A percentile compares a stretch with the other conserved stretches of the same genome.
phyloP scores from a whole-genome alignment of 2,888 invertebrate species.

The Acrobasis suavella region DNA sequence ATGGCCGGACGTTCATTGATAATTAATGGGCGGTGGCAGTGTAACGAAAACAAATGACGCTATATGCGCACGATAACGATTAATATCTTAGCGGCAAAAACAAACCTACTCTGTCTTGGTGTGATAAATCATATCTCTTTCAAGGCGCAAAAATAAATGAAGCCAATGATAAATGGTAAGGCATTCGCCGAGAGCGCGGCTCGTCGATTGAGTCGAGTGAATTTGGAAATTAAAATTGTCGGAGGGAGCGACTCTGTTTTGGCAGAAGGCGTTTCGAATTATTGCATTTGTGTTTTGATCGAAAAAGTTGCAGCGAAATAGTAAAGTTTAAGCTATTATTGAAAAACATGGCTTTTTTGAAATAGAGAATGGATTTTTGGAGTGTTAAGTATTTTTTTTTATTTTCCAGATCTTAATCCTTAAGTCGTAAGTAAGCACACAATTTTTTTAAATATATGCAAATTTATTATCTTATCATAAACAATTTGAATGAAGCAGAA shows the following conservation, averaged over 20 bases:
- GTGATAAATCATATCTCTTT: slow-evolving; percentile 80
- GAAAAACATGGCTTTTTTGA: no score
- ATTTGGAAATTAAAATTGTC: slow-evolving; percentile 63
- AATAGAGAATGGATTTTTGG: no score
- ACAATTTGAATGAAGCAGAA: background rate
- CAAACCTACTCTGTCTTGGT: slow-evolving; percentile 73
- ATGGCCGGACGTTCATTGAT: slow-evolving; percentile 79
- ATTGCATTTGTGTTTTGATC: slow-evolving; percentile 17
- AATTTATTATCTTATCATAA: no score
- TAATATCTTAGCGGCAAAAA: slow-evolving; percentile 81
- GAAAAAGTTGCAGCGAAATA: background rate
- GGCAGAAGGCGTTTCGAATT: slow-evolving; percentile 15
- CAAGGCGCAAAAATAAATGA: slow-evolving; percentile 81
- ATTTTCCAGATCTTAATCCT: no score
- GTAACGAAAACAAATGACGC: slow-evolving; percentile 81
- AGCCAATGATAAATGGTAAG: slow-evolving; percentile 79
- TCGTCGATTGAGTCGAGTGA: slow-evolving; percentile 66
- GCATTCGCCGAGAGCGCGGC: slow-evolving; percentile 60
- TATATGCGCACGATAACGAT: slow-evolving; percentile 78
- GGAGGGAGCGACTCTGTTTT: slow-evolving; percentile 25
- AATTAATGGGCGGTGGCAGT: slow-evolving; percentile 79
- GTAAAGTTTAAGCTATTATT: no score
- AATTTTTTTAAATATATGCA: no score
- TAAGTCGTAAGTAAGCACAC: no score
- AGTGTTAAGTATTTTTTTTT: no score